These are phyloP conservation scores for Mugil cephalus DNA, from an alignment of 2,113 vertebrate genomes.

Conservation along the genomic window DNA sequence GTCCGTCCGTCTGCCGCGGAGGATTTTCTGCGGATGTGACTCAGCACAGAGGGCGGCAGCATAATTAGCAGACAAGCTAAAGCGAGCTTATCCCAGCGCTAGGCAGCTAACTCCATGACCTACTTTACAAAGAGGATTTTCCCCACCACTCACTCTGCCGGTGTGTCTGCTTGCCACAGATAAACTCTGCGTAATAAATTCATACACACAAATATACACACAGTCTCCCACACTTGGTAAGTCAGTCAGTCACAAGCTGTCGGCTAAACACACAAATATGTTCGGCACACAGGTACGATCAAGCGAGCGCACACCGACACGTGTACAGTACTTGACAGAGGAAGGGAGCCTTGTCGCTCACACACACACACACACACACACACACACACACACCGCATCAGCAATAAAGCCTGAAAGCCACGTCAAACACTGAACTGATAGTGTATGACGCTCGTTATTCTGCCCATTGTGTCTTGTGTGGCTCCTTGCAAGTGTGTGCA, in stretches of 20 bases:
- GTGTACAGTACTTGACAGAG: slow-evolving; percentile 9
- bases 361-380: slow-evolving; percentile 17
- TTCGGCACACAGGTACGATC: neutral
- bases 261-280: slow-evolving; percentile 31
- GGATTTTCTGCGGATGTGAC: slow-evolving; percentile 73
- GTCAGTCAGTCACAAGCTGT: slow-evolving; percentile 25
- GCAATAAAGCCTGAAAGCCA: slow-evolving; percentile 49
- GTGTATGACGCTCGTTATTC: slow-evolving; percentile 62
- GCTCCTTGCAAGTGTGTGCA: slow-evolving; percentile 17
- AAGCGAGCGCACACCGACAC: slow-evolving; percentile 1
- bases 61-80: slow-evolving; percentile 79
- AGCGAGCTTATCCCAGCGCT: slow-evolving; percentile 72
- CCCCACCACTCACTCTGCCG: slow-evolving; percentile 66
- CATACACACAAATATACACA: slow-evolving; percentile 38
- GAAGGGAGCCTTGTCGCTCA: neutral
- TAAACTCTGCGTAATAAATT: slow-evolving; percentile 70
- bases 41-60: slow-evolving; percentile 72
- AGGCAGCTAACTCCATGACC: slow-evolving; percentile 79
- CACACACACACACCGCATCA: slow-evolving; percentile 6
- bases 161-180: slow-evolving; percentile 72
- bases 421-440: slow-evolving; percentile 50
- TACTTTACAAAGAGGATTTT: slow-evolving; percentile 84
- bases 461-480: slow-evolving; percentile 43
- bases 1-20: slow-evolving; percentile 27
- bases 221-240: slow-evolving; percentile 22